A percentile compares a stretch with the other conserved stretches of the same genome.
Evolutionary conservation across 2,797 vertebrate species (phyloP).

Genomic region (Garrulus glandarius): DNA sequence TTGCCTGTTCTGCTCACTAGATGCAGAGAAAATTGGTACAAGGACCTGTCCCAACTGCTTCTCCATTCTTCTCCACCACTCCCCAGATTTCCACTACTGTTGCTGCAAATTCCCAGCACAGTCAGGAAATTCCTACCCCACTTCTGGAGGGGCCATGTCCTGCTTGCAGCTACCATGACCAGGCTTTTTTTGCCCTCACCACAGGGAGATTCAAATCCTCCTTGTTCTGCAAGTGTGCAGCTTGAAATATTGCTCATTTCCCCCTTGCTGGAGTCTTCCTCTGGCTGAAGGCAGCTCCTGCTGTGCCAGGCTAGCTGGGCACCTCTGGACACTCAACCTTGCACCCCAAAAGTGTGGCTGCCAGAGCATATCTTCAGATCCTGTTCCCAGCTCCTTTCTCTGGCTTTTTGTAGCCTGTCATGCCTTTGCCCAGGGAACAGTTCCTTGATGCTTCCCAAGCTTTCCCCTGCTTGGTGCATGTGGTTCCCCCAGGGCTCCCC

Average conservation of each 20-base stretch:
- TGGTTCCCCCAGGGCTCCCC: background rate
- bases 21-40: background rate
- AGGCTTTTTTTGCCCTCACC: background rate
- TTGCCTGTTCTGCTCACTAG: background rate
- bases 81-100: background rate
- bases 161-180: background rate
- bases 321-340: background rate
- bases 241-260: background rate
- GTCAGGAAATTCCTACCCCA: background rate
- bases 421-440: background rate
- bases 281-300: background rate
- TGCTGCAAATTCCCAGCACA: background rate
- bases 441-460: background rate
- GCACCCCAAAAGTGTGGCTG: background rate
- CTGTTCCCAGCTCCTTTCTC: background rate
- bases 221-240: background rate
- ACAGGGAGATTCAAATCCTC: background rate
- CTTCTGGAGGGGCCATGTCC: background rate
- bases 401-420: background rate
- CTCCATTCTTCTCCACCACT: background rate
- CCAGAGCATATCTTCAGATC: background rate
- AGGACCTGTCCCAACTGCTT: background rate
- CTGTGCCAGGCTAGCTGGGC: background rate
- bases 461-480: fast-evolving
- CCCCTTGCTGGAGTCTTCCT: background rate